phyloP scores from a whole-genome alignment of 2,113 vertebrate genomes.

The Larimichthys crocea region DNA sequence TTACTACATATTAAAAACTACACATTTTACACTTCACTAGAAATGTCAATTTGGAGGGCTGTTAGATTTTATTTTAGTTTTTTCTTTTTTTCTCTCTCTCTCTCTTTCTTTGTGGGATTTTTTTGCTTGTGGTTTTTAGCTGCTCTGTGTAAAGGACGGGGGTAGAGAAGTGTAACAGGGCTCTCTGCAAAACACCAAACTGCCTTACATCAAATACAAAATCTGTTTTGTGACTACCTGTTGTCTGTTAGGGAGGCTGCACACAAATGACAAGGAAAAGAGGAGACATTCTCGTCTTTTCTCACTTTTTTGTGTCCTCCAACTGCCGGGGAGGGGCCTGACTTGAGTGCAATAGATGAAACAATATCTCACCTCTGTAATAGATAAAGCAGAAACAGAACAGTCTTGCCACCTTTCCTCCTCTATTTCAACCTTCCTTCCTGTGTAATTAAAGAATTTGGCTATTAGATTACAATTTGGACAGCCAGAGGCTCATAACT shows the following conservation, averaged over 20 bases:
- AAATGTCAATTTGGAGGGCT: constrained; percentile 88
- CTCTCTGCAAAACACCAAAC: constrained; percentile 89
- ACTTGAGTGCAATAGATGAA: constrained; percentile 83
- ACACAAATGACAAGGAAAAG: constrained; percentile 63
- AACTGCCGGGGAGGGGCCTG: constrained; percentile 73
- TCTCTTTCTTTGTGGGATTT: constrained; percentile 64
- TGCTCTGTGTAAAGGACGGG: constrained; percentile 85
- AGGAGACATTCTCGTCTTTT: constrained; percentile 45
- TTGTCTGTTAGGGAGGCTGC: constrained; percentile 77
- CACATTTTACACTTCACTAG: constrained; percentile 93
- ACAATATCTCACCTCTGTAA: constrained; percentile 67
- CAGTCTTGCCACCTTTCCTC: constrained; percentile 63
- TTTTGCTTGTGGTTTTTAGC: constrained; percentile 81
- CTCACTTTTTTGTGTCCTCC: constrained; percentile 63
- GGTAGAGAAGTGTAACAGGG: constrained; percentile 88
- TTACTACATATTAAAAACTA: constrained; percentile 91
- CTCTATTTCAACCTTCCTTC: constrained; percentile 62
- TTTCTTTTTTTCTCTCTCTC: constrained; percentile 36
- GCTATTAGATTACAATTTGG: constrained; percentile 74
- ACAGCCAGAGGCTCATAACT: constrained; percentile 70
- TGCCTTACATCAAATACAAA: constrained; percentile 87
- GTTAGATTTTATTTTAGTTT: constrained; percentile 76
- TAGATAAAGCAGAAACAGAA: constrained; percentile 1
- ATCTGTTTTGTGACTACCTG: constrained; percentile 82
- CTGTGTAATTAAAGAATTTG: constrained; percentile 62